A percentile compares a stretch with the other conserved stretches of the same genome.
Evolutionary conservation across 1,140 invertebrate genomes (phyloP).

Genomic region (Caenorhabditis latens): DNA sequence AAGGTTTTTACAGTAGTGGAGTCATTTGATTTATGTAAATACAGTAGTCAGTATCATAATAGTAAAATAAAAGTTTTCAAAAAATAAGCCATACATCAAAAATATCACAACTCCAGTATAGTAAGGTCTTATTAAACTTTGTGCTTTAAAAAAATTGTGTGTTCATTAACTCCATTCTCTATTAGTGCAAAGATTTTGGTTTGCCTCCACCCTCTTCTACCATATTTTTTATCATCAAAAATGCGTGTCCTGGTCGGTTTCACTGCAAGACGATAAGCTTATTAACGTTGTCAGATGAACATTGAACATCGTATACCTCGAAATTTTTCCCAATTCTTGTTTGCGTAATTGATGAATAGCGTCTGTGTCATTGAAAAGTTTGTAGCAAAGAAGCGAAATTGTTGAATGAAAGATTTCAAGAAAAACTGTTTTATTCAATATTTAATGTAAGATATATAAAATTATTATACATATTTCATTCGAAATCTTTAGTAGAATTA

Average conservation of each 20-base stretch:
- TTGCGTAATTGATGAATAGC: background rate
- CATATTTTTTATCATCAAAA: background rate
- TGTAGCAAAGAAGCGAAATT: too few species aligned
- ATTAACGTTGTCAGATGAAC: constrained; percentile 40
- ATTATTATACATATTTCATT: background rate
- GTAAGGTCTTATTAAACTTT: too few species aligned
- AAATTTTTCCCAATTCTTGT: background rate
- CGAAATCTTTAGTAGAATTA: background rate
- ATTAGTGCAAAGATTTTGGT: constrained; percentile 13
- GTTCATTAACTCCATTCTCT: background rate
- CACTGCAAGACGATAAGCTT: constrained; percentile 38
- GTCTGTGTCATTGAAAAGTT: too few species aligned
- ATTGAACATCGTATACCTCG: background rate
- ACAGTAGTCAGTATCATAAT: too few species aligned
- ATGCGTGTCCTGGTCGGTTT: constrained; percentile 36
- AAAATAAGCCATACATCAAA: too few species aligned
- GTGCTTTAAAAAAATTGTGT: background rate
- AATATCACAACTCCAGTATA: too few species aligned
- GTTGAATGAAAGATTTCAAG: too few species aligned
- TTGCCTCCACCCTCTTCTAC: background rate
- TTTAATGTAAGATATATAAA: too few species aligned
- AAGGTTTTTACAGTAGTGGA: too few species aligned
- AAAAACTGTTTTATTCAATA: too few species aligned
- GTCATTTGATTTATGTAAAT: too few species aligned
- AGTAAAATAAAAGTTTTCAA: too few species aligned